Evolutionary conservation across 2,113 vertebrate genomes (phyloP).

Genomic region (Tenrec ecaudatus): DNA sequence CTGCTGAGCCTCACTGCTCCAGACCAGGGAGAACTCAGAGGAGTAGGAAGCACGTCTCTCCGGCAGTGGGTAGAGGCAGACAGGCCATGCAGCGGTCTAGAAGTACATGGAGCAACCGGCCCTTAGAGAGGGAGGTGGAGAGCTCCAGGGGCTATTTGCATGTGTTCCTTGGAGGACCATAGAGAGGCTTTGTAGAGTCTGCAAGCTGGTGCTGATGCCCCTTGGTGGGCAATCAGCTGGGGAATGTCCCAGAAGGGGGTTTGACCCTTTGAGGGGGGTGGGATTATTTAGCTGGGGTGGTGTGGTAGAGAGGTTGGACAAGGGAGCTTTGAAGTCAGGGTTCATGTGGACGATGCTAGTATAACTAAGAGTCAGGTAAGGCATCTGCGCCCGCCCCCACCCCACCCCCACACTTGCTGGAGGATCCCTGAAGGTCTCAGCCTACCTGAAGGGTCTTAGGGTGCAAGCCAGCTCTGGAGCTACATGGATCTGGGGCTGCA

Average conservation of each 20-base stretch:
- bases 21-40: not conserved
- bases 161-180: rapidly evolving
- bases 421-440: not conserved
- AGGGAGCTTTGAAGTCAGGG: no score
- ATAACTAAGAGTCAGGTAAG: not conserved
- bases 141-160: not conserved
- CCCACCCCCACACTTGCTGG: no score
- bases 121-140: rapidly evolving
- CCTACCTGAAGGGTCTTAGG: not conserved
- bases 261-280: not conserved
- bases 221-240: not conserved
- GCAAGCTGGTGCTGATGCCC: no score
- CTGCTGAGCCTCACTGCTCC: not conserved
- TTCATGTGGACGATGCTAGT: not conserved
- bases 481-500: not conserved
- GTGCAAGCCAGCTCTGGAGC: not conserved
- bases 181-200: not conserved
- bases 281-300: not conserved
- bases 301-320: not conserved
- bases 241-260: not conserved
- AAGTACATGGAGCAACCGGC: rapidly evolving
- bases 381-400: no score
- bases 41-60: not conserved
- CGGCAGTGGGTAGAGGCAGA: no score
- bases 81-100: not conserved